These are phyloP conservation scores for Nineta flava DNA, from an alignment of 2,888 invertebrate genomes.

Conservation along the genomic window DNA sequence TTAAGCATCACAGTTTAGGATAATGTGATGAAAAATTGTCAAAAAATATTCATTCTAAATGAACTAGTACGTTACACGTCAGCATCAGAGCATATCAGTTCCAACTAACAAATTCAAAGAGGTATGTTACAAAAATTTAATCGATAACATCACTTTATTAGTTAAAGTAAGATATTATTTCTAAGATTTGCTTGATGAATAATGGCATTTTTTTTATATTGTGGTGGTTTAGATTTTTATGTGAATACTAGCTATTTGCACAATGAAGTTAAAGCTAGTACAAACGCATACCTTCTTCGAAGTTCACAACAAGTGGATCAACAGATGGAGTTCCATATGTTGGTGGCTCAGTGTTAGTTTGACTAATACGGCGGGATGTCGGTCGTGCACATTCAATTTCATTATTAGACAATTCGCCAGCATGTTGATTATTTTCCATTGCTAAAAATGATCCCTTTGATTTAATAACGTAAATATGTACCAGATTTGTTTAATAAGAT, in stretches of 20 bases:
- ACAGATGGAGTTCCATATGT: slow-evolving; percentile 26
- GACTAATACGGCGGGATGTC: slow-evolving; percentile 1
- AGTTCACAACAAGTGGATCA: slow-evolving; percentile 59
- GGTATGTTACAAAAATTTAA: slow-evolving; percentile 8
- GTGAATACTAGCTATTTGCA: slow-evolving; percentile 14
- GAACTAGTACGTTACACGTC: not conserved
- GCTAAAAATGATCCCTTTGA: not conserved
- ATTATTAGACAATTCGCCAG: slow-evolving; percentile 3
- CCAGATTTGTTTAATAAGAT: not conserved
- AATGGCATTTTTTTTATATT: not conserved
- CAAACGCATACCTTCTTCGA: slow-evolving; percentile 71
- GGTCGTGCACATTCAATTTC: slow-evolving; percentile 2
- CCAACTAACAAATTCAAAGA: slow-evolving; percentile 2
- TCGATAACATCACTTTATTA: slow-evolving; percentile 2
- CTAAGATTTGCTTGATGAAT: not conserved
- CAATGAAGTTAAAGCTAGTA: slow-evolving; percentile 29
- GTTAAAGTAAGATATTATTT: not conserved
- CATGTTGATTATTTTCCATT: not conserved
- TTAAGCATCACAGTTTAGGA: slow-evolving; percentile 5
- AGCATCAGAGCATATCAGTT: not conserved
- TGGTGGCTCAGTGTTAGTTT: slow-evolving; percentile 1
- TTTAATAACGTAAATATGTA: not conserved
- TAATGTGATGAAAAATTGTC: slow-evolving; percentile 7
- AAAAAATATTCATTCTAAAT: not conserved
- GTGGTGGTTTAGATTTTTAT: slow-evolving; percentile 1